Evolutionary conservation across 2,113 vertebrate species (phyloP).

Genomic region (Diadophis punctatus): DNA sequence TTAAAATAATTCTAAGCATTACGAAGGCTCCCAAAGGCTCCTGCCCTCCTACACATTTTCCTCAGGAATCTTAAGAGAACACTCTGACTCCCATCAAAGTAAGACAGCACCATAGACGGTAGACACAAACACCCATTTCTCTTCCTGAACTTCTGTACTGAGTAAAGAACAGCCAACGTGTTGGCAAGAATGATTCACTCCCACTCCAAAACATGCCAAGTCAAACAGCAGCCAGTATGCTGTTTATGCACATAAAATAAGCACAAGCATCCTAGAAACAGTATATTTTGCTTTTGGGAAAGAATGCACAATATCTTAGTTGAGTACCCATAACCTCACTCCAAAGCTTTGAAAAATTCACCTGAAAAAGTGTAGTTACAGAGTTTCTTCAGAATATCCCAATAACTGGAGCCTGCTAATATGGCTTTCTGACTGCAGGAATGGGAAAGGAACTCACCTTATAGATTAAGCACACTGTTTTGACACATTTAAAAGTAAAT

Average conservation of each 20-base stretch:
- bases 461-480: not conserved
- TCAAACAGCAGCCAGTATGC: not conserved
- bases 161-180: conserved; percentile 15
- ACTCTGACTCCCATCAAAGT: not conserved
- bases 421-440: not conserved
- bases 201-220: conserved; percentile 12
- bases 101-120: not conserved
- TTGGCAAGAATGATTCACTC: conserved; percentile 13
- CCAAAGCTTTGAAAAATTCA: not conserved
- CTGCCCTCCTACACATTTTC: not conserved
- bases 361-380: not conserved
- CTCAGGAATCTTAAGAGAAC: conserved; percentile 22
- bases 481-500: not conserved
- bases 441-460: not conserved
- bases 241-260: not conserved
- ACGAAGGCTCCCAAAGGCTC: conserved; percentile 7
- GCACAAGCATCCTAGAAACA: not conserved
- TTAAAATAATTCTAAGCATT: conserved; percentile 3
- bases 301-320: not conserved
- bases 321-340: not conserved
- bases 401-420: not conserved
- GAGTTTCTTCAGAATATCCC: not conserved
- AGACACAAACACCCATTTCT: conserved; percentile 10
- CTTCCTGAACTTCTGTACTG: conserved; percentile 12
- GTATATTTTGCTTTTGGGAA: not conserved